These are phyloP conservation scores for Chelon auratus DNA, from an alignment of 2,797 vertebrate species.

Conservation along the genomic window DNA sequence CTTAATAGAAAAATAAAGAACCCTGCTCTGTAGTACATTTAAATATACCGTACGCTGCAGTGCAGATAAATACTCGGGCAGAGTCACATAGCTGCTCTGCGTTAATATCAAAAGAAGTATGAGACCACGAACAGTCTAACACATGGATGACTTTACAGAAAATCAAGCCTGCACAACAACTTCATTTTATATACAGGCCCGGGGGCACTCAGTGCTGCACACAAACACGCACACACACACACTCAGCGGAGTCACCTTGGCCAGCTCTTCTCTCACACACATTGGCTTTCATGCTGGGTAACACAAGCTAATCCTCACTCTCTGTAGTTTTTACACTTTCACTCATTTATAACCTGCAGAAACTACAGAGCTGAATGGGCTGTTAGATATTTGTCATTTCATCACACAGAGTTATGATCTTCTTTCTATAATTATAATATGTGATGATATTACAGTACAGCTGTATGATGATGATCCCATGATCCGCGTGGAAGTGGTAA, in stretches of 20 bases:
- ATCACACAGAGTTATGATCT: not conserved
- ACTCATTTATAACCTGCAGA: not conserved
- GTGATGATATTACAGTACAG: not conserved
- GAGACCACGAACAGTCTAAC: slow-evolving; percentile 14
- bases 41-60: too few species aligned
- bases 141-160: slow-evolving; percentile 4
- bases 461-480: too few species aligned
- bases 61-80: not conserved
- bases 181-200: slow-evolving; percentile 31
- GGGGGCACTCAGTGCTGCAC: not conserved
- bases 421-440: too few species aligned
- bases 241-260: slow-evolving; percentile 21
- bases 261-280: not conserved
- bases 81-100: not conserved
- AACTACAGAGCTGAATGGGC: not conserved
- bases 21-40: slow-evolving; percentile 1
- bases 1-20: not conserved
- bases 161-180: slow-evolving; percentile 13
- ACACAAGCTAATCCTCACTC: not conserved
- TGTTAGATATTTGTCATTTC: not conserved
- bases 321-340: not conserved
- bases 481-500: too few species aligned
- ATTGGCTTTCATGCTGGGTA: not conserved
- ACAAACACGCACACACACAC: not conserved
- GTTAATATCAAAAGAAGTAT: not conserved